Percentiles rank a stretch among this genome's conserved stretches.
These are phyloP conservation scores for Sciurus niger DNA, from an alignment of 2,113 vertebrate species.

Conservation along the genomic window DNA sequence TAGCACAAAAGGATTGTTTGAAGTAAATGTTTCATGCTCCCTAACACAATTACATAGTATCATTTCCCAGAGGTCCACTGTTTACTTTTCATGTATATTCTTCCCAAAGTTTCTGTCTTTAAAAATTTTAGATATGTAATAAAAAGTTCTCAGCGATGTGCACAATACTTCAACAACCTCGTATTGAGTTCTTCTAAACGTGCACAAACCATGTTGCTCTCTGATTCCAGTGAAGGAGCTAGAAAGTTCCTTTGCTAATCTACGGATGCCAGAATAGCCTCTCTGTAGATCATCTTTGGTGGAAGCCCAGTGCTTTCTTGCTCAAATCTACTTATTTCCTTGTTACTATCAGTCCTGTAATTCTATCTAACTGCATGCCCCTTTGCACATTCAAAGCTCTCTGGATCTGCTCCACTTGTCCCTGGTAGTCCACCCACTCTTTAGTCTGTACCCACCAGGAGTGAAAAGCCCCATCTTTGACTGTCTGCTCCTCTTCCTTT, in stretches of 20 bases:
- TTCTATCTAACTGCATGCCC: background rate
- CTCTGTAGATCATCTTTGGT: background rate
- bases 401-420: background rate
- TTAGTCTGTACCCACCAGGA: background rate
- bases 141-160: background rate
- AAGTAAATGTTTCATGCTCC: background rate
- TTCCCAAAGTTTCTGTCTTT: background rate
- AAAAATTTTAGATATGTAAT: background rate
- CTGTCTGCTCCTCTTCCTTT: background rate
- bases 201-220: background rate
- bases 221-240: background rate
- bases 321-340: conserved; percentile 11
- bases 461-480: background rate
- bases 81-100: background rate
- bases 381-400: background rate
- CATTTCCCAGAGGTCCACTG: background rate
- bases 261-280: background rate
- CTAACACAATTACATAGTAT: background rate
- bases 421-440: background rate
- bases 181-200: background rate
- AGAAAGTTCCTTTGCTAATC: background rate
- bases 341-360: background rate
- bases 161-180: background rate
- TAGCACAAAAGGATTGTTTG: background rate
- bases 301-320: background rate